Conservation (phyloP, 2,113 vertebrate genomes). For the Amphilophus citrinellus region DNA sequence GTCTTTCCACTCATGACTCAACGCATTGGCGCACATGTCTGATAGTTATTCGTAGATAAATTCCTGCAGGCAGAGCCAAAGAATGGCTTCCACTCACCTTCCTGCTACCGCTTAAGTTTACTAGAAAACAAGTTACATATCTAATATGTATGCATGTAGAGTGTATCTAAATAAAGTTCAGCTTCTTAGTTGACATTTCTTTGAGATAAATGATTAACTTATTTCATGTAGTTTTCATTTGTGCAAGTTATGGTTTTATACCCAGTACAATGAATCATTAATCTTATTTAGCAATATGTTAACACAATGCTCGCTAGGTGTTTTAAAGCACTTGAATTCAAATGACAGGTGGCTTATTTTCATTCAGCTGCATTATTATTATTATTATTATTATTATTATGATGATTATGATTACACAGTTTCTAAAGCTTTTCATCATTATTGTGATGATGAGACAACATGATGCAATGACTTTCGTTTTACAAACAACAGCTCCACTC, state of each 20-base stretch:
- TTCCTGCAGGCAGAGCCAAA: not conserved
- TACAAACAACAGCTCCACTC: not conserved
- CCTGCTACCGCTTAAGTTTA: not conserved
- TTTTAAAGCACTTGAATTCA: too few relatives aligned
- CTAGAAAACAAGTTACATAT: not conserved
- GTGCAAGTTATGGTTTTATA: not conserved
- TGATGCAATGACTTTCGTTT: not conserved
- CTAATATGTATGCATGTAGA: not conserved
- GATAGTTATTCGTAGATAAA: not conserved
- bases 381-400: too few relatives aligned
- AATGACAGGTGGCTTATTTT: too few relatives aligned
- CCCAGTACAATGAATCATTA: not conserved
- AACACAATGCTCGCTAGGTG: not conserved
- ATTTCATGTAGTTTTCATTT: not conserved
- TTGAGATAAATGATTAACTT: not conserved
- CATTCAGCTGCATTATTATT: too few relatives aligned
- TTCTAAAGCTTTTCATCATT: not conserved
- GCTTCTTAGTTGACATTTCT: too few relatives aligned
- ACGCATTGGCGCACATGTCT: accelerated
- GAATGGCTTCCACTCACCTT: not conserved
- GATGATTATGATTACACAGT: too few relatives aligned
- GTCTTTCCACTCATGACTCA: not conserved
- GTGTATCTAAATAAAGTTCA: not conserved
- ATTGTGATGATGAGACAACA: not conserved
- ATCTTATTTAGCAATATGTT: accelerated